phyloP scores from a whole-genome alignment of 1,140 invertebrate genomes.

The Ctenoplectra terminalis region DNA sequence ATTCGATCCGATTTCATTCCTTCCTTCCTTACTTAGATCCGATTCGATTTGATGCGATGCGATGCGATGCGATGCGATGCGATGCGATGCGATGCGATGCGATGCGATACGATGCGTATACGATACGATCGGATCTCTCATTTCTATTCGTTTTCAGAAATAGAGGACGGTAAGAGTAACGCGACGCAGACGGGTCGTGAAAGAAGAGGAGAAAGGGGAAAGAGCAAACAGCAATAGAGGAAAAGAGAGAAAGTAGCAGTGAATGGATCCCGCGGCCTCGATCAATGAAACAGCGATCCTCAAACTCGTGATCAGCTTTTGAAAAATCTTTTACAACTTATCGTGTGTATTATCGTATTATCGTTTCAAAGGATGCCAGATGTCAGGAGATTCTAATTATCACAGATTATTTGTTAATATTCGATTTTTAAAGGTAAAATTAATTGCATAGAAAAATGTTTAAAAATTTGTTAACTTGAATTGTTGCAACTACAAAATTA shows the following conservation, averaged over 20 bases:
- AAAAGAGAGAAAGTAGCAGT: conserved; percentile 52
- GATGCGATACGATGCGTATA: not conserved
- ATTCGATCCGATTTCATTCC: no score
- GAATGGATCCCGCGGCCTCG: conserved; percentile 76
- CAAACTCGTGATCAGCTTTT: conserved; percentile 39
- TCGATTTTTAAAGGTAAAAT: no score
- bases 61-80: no score
- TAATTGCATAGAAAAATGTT: no score
- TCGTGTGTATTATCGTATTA: not conserved
- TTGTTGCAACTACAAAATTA: no score
- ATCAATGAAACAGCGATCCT: conserved; percentile 81
- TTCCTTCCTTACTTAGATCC: no score
- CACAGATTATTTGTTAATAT: no score
- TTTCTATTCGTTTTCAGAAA: conserved; percentile 6
- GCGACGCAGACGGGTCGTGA: not conserved
- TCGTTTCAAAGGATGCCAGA: no score
- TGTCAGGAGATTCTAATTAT: no score
- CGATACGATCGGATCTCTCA: not conserved
- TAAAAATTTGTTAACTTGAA: no score
- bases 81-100: no score
- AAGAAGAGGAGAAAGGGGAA: conserved; percentile 22
- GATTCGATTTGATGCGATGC: no score
- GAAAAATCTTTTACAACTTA: not conserved
- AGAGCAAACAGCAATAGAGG: conserved; percentile 16
- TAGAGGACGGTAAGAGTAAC: not conserved